Conservation (phyloP, 2,797 vertebrate genomes). For the Cottoperca gobio region DNA sequence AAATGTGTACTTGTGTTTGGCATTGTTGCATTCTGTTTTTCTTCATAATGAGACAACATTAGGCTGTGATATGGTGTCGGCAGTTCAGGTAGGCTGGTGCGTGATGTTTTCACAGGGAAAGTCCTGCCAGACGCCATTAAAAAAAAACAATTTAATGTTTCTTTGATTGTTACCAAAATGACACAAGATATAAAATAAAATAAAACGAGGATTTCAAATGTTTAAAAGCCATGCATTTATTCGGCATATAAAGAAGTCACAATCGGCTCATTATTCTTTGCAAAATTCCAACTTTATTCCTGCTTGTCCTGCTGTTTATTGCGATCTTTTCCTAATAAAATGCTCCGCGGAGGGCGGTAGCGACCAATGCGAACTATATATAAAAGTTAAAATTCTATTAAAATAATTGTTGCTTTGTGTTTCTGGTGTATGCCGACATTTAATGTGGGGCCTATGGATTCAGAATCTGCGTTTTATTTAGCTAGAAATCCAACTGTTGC, state of each 20-base stretch:
- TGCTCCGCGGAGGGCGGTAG: conserved; percentile 35
- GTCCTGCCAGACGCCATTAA: conserved; percentile 49
- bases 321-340: background rate
- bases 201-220: fast-evolving
- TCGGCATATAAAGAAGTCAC: conserved; percentile 2
- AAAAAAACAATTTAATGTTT: background rate
- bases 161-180: background rate
- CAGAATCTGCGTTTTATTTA: fast-evolving
- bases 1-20: background rate
- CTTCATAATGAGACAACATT: background rate
- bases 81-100: conserved; percentile 58
- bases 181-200: fast-evolving
- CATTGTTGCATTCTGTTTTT: background rate
- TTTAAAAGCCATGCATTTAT: fast-evolving
- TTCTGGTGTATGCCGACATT: conserved; percentile 8
- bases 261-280: fast-evolving
- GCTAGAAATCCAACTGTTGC: fast-evolving
- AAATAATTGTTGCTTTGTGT: background rate
- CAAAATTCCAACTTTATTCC: conserved; percentile 41
- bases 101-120: conserved; percentile 68
- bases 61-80: conserved; percentile 29
- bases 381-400: conserved; percentile 35
- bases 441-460: fast-evolving
- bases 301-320: conserved; percentile 32
- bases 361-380: background rate